Evolutionary conservation across 2,797 vertebrate species (phyloP).

Genomic region (Passerculus sandwichensis): DNA sequence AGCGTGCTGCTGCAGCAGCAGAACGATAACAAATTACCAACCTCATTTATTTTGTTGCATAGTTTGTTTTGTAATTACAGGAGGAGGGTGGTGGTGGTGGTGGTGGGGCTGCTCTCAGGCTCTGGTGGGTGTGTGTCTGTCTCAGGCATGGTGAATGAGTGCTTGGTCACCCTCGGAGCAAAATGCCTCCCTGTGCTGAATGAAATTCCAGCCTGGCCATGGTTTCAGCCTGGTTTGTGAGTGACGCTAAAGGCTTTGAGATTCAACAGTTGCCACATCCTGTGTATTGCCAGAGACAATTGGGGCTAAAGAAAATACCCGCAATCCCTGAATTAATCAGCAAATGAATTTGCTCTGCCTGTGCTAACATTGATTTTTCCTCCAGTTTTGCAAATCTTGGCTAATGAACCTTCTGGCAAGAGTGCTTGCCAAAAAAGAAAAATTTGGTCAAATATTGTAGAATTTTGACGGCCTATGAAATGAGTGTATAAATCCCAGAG

Average conservation of each 20-base stretch:
- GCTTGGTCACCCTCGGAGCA: background rate
- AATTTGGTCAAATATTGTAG: conserved; percentile 27
- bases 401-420: conserved; percentile 9
- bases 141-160: background rate
- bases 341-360: conserved; percentile 19
- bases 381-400: background rate
- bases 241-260: background rate
- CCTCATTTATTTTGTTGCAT: conserved; percentile 27
- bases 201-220: background rate
- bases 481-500: background rate
- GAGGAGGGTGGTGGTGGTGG: background rate
- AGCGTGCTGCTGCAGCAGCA: background rate
- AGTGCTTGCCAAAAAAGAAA: background rate
- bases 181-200: background rate
- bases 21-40: conserved; percentile 36
- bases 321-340: background rate
- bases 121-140: background rate
- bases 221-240: background rate
- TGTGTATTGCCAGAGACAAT: background rate
- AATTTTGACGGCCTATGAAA: background rate
- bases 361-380: conserved; percentile 8
- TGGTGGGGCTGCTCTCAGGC: background rate
- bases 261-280: background rate
- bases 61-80: conserved; percentile 51
- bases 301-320: background rate